These are phyloP conservation scores for Cataglyphis albicans DNA, from an alignment of 2,888 invertebrate genomes.

Conservation along the genomic window DNA sequence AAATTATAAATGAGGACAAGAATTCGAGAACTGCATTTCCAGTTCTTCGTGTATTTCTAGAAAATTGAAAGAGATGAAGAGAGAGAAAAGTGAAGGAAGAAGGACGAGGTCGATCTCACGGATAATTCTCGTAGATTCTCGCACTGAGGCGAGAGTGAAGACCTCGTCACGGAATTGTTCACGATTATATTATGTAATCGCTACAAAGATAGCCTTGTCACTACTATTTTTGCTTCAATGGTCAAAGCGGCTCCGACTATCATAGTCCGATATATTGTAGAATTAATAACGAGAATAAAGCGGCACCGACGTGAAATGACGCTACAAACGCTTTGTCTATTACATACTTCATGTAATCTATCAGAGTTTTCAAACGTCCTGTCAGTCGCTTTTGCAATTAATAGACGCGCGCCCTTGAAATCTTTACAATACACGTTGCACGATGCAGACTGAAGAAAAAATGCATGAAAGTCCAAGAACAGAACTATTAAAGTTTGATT, in stretches of 20 bases:
- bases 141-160: slow-evolving; percentile 62
- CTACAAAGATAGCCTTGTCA: slow-evolving; percentile 52
- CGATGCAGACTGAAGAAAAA: slow-evolving; percentile 11
- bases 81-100: slow-evolving; percentile 38
- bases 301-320: slow-evolving; percentile 1
- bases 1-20: slow-evolving; percentile 57
- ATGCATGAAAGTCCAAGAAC: neutral
- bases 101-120: slow-evolving; percentile 54
- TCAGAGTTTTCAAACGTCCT: slow-evolving; percentile 12
- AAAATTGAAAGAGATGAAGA: slow-evolving; percentile 17
- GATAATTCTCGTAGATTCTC: slow-evolving; percentile 43
- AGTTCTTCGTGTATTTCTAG: slow-evolving; percentile 66
- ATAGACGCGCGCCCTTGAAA: slow-evolving; percentile 37
- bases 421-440: neutral
- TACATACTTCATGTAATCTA: neutral
- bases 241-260: neutral
- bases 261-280: slow-evolving; percentile 25
- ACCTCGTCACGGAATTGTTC: slow-evolving; percentile 60
- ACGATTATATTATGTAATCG: slow-evolving; percentile 63
- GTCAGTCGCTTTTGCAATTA: slow-evolving; percentile 15
- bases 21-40: slow-evolving; percentile 69
- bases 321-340: slow-evolving; percentile 24
- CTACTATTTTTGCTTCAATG: slow-evolving; percentile 37
- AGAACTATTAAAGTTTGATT: slow-evolving; percentile 20
- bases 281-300: slow-evolving; percentile 14